Base-by-base conservation (phyloP, 1,140 invertebrate species). In the Piezodorus guildinii region DNA sequence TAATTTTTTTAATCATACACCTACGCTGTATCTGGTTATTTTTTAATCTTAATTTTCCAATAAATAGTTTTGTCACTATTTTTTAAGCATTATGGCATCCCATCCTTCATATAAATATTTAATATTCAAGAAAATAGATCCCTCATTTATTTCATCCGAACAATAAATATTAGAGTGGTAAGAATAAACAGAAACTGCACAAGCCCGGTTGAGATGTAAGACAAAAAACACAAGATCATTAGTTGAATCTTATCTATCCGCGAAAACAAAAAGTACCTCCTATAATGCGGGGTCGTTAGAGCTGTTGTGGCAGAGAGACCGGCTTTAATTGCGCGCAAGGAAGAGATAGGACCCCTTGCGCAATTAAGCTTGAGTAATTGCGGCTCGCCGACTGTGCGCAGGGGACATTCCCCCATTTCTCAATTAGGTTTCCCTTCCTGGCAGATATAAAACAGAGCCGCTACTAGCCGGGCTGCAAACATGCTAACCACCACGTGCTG, bases 291-390 rank as follows among this genome's bases (percentile, higher is more conserved):
- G 27, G 19, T 19, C 23, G 17, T 19, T 23, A 21, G 52, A 6
- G 52, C 52, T 23, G 12, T 43, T 25, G n/a, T 44, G 27, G 43
- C 25, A 43, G 54, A 58, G 27, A 58, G 74, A 70, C 63, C 75
- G 73, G 75, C 79, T 80, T 68, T 81, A 79, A n/a, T 34, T 58
- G n/a, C 54, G 15, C 54, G 19, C 34, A 39, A 39, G 34, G 34
- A 30, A 9, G 3, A 39, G 34, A 39, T 39, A 39, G 34, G 16
- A 19, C 4, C 15, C 16, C 43, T 44, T 34, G 58, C 58, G 30
- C 30, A 60, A 43, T 60, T 60, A 60, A 17, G n/a, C 43, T 60
- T 44, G 16, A n/a, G 58, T 60, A 44, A 44, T 34, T 44, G 58
- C 58, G 58, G 52, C 14, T 3, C 4, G 52, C 52, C n/a, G 4